Conservation (phyloP, 64 coral and sea anemone species). For the Montipora efflorescens region DNA sequence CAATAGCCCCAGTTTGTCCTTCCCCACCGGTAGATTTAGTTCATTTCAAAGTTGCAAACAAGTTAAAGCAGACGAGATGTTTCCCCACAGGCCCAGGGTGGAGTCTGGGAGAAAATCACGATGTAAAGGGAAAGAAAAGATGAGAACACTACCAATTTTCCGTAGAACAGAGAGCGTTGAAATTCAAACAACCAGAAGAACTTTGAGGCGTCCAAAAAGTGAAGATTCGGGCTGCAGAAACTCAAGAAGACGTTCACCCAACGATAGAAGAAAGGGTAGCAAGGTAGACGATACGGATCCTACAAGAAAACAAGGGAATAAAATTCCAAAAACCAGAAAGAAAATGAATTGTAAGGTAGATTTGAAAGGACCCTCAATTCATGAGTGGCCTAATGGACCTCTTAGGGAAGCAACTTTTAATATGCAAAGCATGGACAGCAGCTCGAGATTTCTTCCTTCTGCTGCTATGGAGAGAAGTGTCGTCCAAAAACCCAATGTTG, state of each 20-base stretch:
- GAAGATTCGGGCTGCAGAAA: not conserved
- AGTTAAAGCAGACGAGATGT: not conserved
- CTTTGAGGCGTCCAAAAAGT: not conserved
- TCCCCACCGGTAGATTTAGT: not conserved
- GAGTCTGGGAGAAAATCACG: conserved; percentile 5
- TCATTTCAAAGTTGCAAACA: not conserved
- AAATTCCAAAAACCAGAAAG: not conserved
- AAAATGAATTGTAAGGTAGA: not conserved
- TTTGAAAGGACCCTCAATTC: not conserved
- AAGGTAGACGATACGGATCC: not conserved
- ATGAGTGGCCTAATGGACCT: not conserved
- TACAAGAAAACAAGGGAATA: not conserved
- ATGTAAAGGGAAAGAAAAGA: not conserved
- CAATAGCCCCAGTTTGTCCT: not conserved
- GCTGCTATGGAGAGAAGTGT: conserved; percentile 59
- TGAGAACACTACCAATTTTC: not conserved
- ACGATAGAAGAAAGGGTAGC: not conserved
- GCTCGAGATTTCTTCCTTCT: not conserved
- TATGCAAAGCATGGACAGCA: not conserved
- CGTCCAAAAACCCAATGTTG: conserved; percentile 64
- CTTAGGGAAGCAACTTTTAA: not conserved
- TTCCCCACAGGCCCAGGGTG: conserved; percentile 34
- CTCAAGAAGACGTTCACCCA: not conserved
- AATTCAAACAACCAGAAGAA: not conserved
- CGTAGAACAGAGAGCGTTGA: not conserved